Evolutionary conservation across 2,888 invertebrate species (phyloP).

Genomic region (Capitulum mitella): DNA sequence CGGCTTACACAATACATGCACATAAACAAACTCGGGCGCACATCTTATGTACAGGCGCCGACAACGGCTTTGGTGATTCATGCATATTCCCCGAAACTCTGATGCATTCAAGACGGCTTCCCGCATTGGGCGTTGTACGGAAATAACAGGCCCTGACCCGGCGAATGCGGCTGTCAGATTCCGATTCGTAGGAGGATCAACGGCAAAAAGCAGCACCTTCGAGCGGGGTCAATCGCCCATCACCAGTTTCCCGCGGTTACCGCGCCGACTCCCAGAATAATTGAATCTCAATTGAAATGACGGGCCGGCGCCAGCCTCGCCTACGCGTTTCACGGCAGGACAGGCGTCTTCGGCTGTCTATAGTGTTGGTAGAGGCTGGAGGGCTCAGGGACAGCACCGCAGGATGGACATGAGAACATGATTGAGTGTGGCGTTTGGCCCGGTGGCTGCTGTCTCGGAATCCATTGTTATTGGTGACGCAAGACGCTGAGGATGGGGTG

Average conservation of each 20-base stretch:
- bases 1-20: not conserved
- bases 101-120: not conserved
- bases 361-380: too few species aligned
- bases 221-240: not conserved
- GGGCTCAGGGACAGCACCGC: too few species aligned
- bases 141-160: not conserved
- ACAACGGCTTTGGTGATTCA: not conserved
- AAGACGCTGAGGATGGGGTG: too few species aligned
- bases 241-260: not conserved
- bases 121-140: not conserved
- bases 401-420: too few species aligned
- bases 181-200: not conserved
- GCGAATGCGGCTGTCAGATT: not conserved
- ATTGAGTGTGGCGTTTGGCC: too few species aligned
- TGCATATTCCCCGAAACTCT: not conserved
- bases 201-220: not conserved
- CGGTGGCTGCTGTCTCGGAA: too few species aligned
- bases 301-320: not conserved
- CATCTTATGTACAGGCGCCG: not conserved
- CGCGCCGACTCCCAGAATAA: not conserved
- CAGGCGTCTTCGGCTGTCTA: too few species aligned
- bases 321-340: too few species aligned
- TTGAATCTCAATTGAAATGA: not conserved
- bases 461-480: too few species aligned
- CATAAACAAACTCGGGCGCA: not conserved